These are phyloP conservation scores for Aphis craccivora DNA, from an alignment of 1,140 invertebrate species.

Conservation along the genomic window DNA sequence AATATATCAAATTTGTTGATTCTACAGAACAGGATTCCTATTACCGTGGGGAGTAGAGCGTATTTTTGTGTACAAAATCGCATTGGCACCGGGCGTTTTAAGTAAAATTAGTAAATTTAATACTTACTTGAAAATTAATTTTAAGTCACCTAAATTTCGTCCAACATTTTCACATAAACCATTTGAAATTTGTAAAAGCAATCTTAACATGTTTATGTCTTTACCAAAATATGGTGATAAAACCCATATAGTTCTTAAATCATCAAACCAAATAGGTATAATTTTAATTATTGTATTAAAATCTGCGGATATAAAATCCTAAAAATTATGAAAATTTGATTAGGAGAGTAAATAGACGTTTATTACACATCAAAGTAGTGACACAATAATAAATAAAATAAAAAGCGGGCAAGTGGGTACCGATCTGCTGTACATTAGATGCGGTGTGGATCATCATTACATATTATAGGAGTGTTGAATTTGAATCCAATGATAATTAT, in stretches of 20 bases:
- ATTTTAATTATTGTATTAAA: slow-evolving; percentile 38
- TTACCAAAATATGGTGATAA: slow-evolving; percentile 45
- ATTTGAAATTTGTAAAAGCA: slow-evolving; percentile 43
- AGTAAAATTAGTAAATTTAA: not conserved
- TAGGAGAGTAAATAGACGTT: not conserved
- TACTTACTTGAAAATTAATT: slow-evolving; percentile 47
- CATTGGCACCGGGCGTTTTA: too few relatives aligned
- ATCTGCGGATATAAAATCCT: slow-evolving; percentile 41
- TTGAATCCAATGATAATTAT: too few relatives aligned
- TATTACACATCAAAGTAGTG: not conserved
- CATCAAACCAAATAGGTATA: slow-evolving; percentile 46
- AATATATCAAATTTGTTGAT: too few relatives aligned
- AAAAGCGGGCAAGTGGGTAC: not conserved
- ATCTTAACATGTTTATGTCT: slow-evolving; percentile 42
- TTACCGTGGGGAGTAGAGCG: too few relatives aligned
- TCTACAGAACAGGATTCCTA: too few relatives aligned
- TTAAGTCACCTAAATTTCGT: slow-evolving; percentile 41
- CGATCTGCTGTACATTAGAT: too few relatives aligned
- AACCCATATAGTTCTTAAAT: slow-evolving; percentile 46
- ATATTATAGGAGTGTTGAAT: too few relatives aligned
- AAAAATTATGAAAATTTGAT: not conserved
- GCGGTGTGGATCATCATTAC: too few relatives aligned
- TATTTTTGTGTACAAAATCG: too few relatives aligned
- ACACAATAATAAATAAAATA: not conserved
- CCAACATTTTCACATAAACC: slow-evolving; percentile 21